Percentiles rank a stretch among this genome's conserved stretches.
Evolutionary conservation across 2,113 vertebrate species (phyloP).

Genomic region (Etia nguti): DNA sequence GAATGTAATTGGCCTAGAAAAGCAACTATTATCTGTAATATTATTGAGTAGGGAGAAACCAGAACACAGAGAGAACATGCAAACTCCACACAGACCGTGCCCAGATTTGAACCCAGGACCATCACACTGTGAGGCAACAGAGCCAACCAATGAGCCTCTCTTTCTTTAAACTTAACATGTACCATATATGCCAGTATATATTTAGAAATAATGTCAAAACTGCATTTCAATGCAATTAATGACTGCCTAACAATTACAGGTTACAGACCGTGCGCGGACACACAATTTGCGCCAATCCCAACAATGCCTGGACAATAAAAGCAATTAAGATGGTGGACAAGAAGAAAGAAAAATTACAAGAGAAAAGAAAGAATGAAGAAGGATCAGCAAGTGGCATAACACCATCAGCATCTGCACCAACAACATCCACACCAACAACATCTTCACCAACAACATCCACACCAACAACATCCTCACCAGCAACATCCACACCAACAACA

Average conservation of each 20-base stretch:
- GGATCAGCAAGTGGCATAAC: background rate
- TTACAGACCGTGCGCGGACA: background rate
- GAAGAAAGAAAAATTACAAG: background rate
- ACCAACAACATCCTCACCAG: background rate
- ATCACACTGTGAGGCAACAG: background rate
- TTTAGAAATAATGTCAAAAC: background rate
- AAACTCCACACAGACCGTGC: accelerated
- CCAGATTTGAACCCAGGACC: background rate
- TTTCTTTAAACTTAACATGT: background rate
- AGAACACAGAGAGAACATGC: background rate
- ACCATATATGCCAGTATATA: background rate
- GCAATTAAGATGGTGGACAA: conserved; percentile 8
- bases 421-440: background rate
- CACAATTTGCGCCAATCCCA: conserved; percentile 41
- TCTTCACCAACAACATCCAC: background rate
- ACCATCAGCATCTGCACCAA: background rate
- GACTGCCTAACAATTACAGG: conserved; percentile 15
- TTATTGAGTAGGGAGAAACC: background rate
- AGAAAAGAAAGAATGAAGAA: background rate
- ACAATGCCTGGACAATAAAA: too few species aligned
- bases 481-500: background rate
- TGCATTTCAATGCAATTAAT: background rate
- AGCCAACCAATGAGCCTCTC: background rate
- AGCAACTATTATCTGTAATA: background rate
- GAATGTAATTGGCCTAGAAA: background rate